Conservation (phyloP, 2,888 invertebrate species). For the Yponomeuta malinellus region DNA sequence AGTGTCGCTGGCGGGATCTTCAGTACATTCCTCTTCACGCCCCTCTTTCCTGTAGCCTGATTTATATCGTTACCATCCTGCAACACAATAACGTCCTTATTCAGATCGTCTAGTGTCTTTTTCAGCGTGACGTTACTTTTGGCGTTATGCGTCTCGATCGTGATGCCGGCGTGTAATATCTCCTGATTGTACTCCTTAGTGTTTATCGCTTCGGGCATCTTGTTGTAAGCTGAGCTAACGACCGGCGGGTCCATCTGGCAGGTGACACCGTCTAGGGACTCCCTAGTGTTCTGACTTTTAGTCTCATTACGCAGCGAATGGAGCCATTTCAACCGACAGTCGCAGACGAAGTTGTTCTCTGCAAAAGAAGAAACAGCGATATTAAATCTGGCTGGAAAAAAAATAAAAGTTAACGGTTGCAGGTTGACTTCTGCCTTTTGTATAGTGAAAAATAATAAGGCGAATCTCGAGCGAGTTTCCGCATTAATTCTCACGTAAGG, state of each 20-base stretch:
- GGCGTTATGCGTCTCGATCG: conserved; percentile 51
- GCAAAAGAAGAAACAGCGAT: conserved; percentile 46
- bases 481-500: conserved; percentile 36
- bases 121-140: conserved; percentile 52
- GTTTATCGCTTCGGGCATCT: conserved; percentile 50
- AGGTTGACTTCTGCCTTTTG: not conserved
- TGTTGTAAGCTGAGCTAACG: conserved; percentile 65
- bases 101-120: conserved; percentile 35
- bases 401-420: not conserved
- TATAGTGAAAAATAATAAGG: not conserved
- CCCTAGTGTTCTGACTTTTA: conserved; percentile 80
- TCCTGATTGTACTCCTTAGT: conserved; percentile 56
- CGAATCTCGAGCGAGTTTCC: conserved; percentile 16
- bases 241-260: conserved; percentile 79
- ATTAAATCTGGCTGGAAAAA: not conserved
- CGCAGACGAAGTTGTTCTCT: conserved; percentile 90
- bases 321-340: conserved; percentile 89
- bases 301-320: conserved; percentile 84
- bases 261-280: conserved; percentile 81
- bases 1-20: conserved; percentile 60
- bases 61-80: conserved; percentile 35
- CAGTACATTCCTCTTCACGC: conserved; percentile 53
- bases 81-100: not conserved
- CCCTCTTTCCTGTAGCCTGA: conserved; percentile 36
- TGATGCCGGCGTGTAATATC: conserved; percentile 51